Base-by-base conservation (phyloP, 1,140 invertebrate genomes). In the Neotoxoptera formosana region DNA sequence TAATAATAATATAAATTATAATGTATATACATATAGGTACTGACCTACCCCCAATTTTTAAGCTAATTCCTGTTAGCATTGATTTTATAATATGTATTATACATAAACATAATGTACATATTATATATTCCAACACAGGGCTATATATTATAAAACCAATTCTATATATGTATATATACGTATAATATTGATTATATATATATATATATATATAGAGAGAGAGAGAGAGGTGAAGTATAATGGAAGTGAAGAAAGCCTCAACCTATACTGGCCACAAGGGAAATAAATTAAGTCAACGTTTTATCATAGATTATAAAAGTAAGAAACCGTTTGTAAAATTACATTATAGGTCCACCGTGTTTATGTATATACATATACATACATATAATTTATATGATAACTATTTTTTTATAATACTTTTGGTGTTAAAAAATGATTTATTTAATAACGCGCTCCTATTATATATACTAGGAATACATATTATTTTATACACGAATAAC, bases 371-470 rank as follows among this genome's bases (percentile, higher is more conserved):
- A 67, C 11, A 76, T 67, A 14, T 30, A 4, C 11, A 17, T 11
- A 17, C n/a, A 67, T 4, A 76, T 76, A 76, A 76, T 76, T n/a
- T 76, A 76, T 76, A 7, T 34, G 14, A 76, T n/a, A 17, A n/a
- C 60, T 67, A 20, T 76, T 76, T 76, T 17, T 6, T 76, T n/a
- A 17, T n/a, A n/a, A 76, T 76, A n/a, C n/a, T n/a, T 76, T 76
- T 34, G n/a, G n/a, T 76, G n/a, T 76, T 76, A 76, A 76, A 76
- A 76, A n/a, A 76, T 76, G 30, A 76, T 76, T 76, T 76, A 76
- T 76, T 76, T 76, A n/a, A 76, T 76, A 76, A 76, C 9, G 14
- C n/a, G 60, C 0, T 76, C 30, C 25, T 30, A n/a, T 60, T 9
- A 23, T 8, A 23, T 76, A 34, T 76, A 76, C 60, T 76, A 17